Evolutionary conservation across 2,797 vertebrate species (phyloP), one percentile per base, ranked within the genome.

Genomic region (Sebastes hubbsi): DNA sequence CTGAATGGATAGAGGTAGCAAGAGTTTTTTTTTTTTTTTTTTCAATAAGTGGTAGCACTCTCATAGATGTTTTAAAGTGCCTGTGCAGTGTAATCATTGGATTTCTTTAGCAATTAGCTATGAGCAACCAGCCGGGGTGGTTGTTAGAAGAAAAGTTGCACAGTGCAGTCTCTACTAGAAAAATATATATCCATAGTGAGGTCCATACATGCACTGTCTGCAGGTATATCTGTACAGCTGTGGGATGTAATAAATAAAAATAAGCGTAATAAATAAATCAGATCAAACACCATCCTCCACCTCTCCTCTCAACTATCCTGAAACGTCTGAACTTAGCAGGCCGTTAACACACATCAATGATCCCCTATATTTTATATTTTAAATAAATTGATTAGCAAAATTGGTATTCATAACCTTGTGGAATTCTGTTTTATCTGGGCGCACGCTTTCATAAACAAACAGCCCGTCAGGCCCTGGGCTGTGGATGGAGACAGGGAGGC

Each of bases 361-460:
- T 88, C 86, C 75, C 80, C 75, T 92, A 90, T 86, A 91, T 92
- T 92, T 93, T 86, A 90, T 92, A 91, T 92, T 95, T 90, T 88
- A 88, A 93, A 94, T 91, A 84, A 94, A 96, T 96, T 92, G 94
- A 96, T 96, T 94, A 94, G 93, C 88, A 85, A 93, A 93, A 95
- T 95, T 95, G 88, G 92, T 94, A 96, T 96, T 96, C 95, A 95
- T 95, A 95, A 94, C 90, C 93, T 87, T 86, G 88, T 87, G 68
- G 69, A 88, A 96, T 95, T 96, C 95, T 95, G 94, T 96, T 96
- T 96, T 94, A 96, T 96, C 95, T 94, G 77, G 32, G 52, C 42
- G 66, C 83, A 88, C 80, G 91, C 93, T 94, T 93, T 94, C 88
- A 95, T 95, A 95, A 96, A 95, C 94, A 95, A 95, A 94, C 93